Percentiles rank a stretch among this genome's conserved stretches.
Conservation (phyloP, 2,888 invertebrate species). For the Helobdella robusta region DNA sequence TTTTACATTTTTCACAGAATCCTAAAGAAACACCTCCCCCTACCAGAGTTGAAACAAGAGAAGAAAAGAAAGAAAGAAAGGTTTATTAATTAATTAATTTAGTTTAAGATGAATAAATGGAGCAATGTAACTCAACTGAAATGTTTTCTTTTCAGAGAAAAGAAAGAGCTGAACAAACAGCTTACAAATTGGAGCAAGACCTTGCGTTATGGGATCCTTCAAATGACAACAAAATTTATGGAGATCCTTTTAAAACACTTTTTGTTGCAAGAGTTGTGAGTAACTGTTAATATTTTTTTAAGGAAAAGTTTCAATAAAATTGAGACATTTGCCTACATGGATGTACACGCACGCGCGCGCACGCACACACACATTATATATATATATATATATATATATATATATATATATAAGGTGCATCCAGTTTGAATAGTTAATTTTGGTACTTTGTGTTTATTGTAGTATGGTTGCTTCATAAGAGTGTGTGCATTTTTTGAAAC, state of each 20-base stretch:
- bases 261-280: conserved; percentile 91
- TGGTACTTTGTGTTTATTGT: too few species aligned
- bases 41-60: conserved; percentile 82
- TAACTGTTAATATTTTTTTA: conserved; percentile 39
- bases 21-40: conserved; percentile 94
- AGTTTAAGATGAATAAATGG: too few species aligned
- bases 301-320: too few species aligned
- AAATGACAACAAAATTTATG: conserved; percentile 65
- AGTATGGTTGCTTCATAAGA: too few species aligned
- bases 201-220: conserved; percentile 70
- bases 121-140: too few species aligned
- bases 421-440: too few species aligned
- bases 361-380: too few species aligned
- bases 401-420: too few species aligned
- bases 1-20: conserved; percentile 57
- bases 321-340: too few species aligned
- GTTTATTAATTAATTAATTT: conserved; percentile 40
- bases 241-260: conserved; percentile 90
- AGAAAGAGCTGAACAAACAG: conserved; percentile 90
- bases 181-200: conserved; percentile 90
- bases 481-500: too few species aligned
- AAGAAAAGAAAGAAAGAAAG: conserved; percentile 78
- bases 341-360: too few species aligned
- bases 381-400: too few species aligned
- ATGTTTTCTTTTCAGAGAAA: conserved; percentile 55